Conservation (phyloP, 2,113 vertebrate species). For the Brienomyrus longianalis region DNA sequence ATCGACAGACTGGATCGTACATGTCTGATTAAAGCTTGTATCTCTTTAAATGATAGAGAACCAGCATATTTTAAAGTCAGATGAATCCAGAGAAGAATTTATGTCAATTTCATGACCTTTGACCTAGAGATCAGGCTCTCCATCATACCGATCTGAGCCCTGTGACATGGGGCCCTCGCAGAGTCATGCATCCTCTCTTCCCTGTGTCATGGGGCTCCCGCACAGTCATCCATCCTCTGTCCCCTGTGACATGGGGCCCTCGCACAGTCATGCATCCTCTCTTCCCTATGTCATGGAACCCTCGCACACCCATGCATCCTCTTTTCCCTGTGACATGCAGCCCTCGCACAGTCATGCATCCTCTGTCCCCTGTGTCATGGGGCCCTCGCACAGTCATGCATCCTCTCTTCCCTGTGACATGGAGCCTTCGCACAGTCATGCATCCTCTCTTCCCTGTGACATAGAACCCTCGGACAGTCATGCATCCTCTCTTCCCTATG, state of each 20-base stretch:
- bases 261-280: too few relatives aligned
- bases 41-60: neutral
- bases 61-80: neutral
- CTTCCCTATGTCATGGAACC: too few relatives aligned
- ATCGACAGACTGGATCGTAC: neutral
- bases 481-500: too few relatives aligned
- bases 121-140: neutral
- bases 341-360: neutral
- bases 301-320: too few relatives aligned
- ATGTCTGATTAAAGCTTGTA: neutral
- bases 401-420: too few relatives aligned
- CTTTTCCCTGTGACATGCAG: too few relatives aligned
- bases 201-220: too few relatives aligned
- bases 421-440: neutral
- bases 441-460: neutral
- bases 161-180: neutral
- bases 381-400: too few relatives aligned
- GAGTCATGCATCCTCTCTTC: too few relatives aligned
- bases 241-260: too few relatives aligned
- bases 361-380: neutral
- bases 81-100: neutral
- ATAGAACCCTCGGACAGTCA: neutral
- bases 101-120: neutral
- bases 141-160: neutral
- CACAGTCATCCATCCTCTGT: too few relatives aligned